These are phyloP conservation scores for Eulemur albifrons DNA, from an alignment of 2,797 vertebrate genomes.

Conservation along the genomic window DNA sequence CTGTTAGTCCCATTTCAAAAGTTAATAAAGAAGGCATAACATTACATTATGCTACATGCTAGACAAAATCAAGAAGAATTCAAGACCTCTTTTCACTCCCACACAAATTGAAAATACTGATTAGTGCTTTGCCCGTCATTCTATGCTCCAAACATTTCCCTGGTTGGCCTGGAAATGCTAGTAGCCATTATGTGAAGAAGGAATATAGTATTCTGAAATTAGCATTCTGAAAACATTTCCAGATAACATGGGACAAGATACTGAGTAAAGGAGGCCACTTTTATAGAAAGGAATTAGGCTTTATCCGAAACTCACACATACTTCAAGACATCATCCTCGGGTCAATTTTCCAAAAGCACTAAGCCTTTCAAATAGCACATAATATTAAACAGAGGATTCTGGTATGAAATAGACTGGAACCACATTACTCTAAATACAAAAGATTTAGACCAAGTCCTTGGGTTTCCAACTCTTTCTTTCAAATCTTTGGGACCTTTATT, in stretches of 20 bases:
- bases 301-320: neutral
- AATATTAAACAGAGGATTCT: too few species aligned
- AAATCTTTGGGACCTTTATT: neutral
- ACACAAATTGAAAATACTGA: neutral
- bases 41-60: neutral
- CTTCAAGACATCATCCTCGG: neutral
- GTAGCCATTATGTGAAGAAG: neutral
- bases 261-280: neutral
- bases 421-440: neutral
- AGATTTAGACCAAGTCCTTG: neutral
- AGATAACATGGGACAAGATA: neutral
- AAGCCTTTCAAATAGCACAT: neutral
- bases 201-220: neutral
- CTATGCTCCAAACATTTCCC: neutral
- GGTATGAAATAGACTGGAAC: neutral
- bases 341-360: neutral
- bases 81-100: neutral
- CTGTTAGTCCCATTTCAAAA: neutral
- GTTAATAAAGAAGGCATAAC: neutral
- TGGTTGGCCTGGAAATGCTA: neutral
- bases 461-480: neutral
- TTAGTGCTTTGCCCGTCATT: neutral
- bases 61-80: constrained; percentile 17
- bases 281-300: neutral
- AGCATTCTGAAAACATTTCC: neutral